Evolutionary conservation across 2,797 vertebrate genomes (phyloP).

Genomic region (Microctenopoma steveboyesi): DNA sequence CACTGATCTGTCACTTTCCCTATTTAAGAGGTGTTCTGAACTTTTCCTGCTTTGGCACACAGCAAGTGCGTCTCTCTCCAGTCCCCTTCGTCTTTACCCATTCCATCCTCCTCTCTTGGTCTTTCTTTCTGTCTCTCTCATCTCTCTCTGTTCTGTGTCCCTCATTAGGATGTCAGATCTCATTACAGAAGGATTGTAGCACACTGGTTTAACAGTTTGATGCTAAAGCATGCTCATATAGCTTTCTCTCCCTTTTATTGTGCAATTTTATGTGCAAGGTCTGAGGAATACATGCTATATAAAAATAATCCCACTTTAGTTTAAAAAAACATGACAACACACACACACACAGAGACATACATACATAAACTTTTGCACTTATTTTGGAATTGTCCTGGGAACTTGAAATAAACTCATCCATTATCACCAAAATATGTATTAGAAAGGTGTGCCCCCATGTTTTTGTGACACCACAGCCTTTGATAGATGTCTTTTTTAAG

Average conservation of each 20-base stretch:
- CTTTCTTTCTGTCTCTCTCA: slow-evolving; percentile 45
- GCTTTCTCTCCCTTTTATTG: slow-evolving; percentile 16
- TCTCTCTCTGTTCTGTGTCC: slow-evolving; percentile 49
- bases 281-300: not conserved
- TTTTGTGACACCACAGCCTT: not conserved
- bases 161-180: slow-evolving; percentile 73
- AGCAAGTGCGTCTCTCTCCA: slow-evolving; percentile 26
- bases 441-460: slow-evolving; percentile 3
- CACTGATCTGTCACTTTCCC: slow-evolving; percentile 39
- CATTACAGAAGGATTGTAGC: slow-evolving; percentile 68
- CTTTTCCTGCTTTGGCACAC: slow-evolving; percentile 37
- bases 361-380: slow-evolving; percentile 3
- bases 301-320: slow-evolving; percentile 39
- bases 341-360: slow-evolving; percentile 5
- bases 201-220: slow-evolving; percentile 66
- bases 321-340: slow-evolving; percentile 25
- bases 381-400: slow-evolving; percentile 33
- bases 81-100: slow-evolving; percentile 20
- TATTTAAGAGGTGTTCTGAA: slow-evolving; percentile 47
- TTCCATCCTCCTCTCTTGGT: slow-evolving; percentile 18
- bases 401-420: slow-evolving; percentile 8
- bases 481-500: not conserved
- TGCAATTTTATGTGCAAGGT: slow-evolving; percentile 4
- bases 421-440: not conserved
- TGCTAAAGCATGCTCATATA: slow-evolving; percentile 47